Evolutionary conservation across 53 echinoderm and acorn worm genomes (phyloP).

Genomic region (Crossaster papposus): DNA sequence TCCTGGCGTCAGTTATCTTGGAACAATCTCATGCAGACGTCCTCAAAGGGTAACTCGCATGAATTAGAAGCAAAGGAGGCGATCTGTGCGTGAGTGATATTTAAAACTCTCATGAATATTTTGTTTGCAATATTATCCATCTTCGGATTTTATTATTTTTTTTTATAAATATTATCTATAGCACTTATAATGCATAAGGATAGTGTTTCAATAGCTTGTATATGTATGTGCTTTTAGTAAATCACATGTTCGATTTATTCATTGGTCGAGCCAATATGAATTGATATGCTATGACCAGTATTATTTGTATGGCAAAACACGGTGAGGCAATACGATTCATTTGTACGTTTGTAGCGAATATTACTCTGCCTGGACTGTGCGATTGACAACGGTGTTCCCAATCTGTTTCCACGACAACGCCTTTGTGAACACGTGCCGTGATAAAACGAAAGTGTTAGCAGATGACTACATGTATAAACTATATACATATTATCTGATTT

Average conservation of each 20-base stretch:
- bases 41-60: neutral
- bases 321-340: neutral
- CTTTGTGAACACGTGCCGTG: slow-evolving; percentile 1
- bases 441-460: neutral
- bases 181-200: too few species aligned
- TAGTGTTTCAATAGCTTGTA: too few species aligned
- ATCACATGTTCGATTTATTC: neutral
- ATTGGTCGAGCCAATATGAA: neutral
- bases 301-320: neutral
- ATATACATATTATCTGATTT: neutral
- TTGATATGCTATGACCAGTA: neutral
- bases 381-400: neutral
- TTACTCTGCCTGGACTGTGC: neutral
- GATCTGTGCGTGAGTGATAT: neutral
- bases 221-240: neutral
- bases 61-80: neutral
- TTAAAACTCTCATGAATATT: neutral
- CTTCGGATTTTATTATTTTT: neutral
- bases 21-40: neutral
- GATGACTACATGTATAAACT: neutral
- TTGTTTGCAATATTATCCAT: neutral
- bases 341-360: neutral
- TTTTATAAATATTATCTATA: too few species aligned
- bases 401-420: neutral
- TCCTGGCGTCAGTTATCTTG: neutral